Evolutionary conservation across 2,888 invertebrate species (phyloP), one percentile per base, ranked within the genome.

Genomic region (Netelia virgata): DNA sequence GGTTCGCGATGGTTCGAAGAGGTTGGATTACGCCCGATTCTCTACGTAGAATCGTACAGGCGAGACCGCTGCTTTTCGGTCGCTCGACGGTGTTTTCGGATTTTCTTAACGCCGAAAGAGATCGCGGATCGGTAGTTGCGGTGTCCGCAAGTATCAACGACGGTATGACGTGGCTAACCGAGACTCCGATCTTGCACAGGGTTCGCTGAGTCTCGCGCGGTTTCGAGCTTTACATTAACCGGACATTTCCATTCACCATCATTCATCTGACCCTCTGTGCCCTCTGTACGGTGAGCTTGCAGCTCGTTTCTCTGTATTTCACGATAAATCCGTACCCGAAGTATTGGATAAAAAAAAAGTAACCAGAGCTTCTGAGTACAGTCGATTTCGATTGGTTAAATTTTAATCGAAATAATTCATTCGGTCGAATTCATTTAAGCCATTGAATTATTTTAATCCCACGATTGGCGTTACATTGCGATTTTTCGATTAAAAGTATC

Each of bases 21-120:
- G 50, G 70, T 68, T 59, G 68, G 76, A 76, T 84, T 80, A 84
- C 73, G 72, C 76, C 72, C 47, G 47, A 47, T 47, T 68, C 59
- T 18, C 74, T 28, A 47, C 18, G 61, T 61, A 66, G 79, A 64
- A 75, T 59, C 66, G 66, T 43, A 10, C 18, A 70, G 55, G 57
- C 14, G 16, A n/a, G 28, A 43, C 23, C 11, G 16, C 43, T 14
- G 55, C 41, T 50, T 18, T 28, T 36, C 69, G 50, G 14, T 53
- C 14, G 64, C 14, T 72, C 66, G 47, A 57, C 57, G 72, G 41
- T 72, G 66, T 73, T 79, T 73, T 50, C 57, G 28, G 55, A 79
- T 79, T 79, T 28, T 20, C 20, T 63, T 61, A 55, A 68, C 18
- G 16, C 64, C 77, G 77, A n/a, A 78, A 70, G 69, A 41, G 16